phyloP scores from a whole-genome alignment of 2,113 vertebrate species.

The Numenius arquata region DNA sequence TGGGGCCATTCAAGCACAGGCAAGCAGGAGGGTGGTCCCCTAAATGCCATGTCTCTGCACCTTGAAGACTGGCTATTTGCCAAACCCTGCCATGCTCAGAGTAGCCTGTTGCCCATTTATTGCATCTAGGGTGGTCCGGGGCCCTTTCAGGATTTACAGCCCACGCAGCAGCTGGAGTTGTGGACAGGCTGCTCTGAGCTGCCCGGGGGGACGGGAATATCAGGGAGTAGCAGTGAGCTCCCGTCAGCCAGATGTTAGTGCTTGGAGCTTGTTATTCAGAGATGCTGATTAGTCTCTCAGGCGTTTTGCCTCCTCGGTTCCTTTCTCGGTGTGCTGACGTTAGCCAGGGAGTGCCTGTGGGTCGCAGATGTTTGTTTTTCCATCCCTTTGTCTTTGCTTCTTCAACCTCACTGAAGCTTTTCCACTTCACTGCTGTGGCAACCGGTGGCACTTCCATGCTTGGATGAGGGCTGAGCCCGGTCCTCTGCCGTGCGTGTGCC shows the following conservation, averaged over 20 bases:
- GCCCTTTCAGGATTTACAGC: neutral
- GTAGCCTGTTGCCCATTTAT: neutral
- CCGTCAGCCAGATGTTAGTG: slow-evolving; percentile 3
- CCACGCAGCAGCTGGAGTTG: neutral
- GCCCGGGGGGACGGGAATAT: neutral
- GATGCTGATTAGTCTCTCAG: neutral
- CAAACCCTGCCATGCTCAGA: neutral
- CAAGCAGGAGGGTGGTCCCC: neutral
- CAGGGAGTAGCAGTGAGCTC: neutral
- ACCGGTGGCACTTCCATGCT: neutral
- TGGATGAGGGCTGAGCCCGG: neutral
- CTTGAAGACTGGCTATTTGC: neutral
- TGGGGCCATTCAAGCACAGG: neutral
- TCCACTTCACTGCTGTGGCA: neutral
- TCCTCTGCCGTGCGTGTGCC: neutral
- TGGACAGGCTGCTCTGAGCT: slow-evolving; percentile 18
- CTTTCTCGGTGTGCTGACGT: neutral
- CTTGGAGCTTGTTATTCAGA: neutral
- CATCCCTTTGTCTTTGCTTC: slow-evolving; percentile 1
- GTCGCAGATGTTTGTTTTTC: neutral
- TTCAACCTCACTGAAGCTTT: neutral
- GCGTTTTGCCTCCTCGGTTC: neutral
- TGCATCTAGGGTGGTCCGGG: neutral
- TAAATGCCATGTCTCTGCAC: neutral
- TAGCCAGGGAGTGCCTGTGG: neutral